Conservation (phyloP, 2,888 invertebrate genomes). For the Drosophila macrothrix region DNA sequence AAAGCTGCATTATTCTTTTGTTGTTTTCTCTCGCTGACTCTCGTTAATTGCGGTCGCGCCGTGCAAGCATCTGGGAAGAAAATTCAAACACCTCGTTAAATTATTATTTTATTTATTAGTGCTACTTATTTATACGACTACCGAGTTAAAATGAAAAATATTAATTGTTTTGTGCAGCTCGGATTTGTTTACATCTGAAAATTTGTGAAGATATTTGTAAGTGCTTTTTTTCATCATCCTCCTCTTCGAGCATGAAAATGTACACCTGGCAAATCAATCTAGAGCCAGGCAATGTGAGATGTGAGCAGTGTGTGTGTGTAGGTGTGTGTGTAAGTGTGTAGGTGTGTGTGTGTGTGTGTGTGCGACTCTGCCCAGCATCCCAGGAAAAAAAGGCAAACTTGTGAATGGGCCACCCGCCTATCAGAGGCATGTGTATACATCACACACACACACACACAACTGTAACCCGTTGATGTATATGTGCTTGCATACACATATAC, state of each 20-base stretch:
- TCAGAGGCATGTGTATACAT: conserved; percentile 43
- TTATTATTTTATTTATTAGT: conserved; percentile 41
- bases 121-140: conserved; percentile 22
- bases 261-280: conserved; percentile 57
- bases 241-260: conserved; percentile 55
- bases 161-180: conserved; percentile 17
- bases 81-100: conserved; percentile 42
- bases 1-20: conserved; percentile 1
- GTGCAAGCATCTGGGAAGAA: conserved; percentile 38
- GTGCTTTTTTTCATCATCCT: conserved; percentile 31
- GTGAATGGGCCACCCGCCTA: conserved; percentile 28
- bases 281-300: conserved; percentile 31
- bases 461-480: neutral
- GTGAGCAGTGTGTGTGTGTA: conserved; percentile 9
- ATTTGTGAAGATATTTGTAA: conserved; percentile 56
- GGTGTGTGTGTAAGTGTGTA: conserved; percentile 6
- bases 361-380: conserved; percentile 37
- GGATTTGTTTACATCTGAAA: conserved; percentile 54
- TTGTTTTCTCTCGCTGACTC: conserved; percentile 18
- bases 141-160: conserved; percentile 11
- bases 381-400: conserved; percentile 49
- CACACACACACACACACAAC: conserved; percentile 15
- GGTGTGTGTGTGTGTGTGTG: conserved; percentile 9
- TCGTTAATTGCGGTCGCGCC: conserved; percentile 35
- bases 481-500: neutral